A percentile compares a stretch with the other conserved stretches of the same genome.
phyloP scores from a whole-genome alignment of 1,140 invertebrate species.

The Thaumatotibia leucotreta region DNA sequence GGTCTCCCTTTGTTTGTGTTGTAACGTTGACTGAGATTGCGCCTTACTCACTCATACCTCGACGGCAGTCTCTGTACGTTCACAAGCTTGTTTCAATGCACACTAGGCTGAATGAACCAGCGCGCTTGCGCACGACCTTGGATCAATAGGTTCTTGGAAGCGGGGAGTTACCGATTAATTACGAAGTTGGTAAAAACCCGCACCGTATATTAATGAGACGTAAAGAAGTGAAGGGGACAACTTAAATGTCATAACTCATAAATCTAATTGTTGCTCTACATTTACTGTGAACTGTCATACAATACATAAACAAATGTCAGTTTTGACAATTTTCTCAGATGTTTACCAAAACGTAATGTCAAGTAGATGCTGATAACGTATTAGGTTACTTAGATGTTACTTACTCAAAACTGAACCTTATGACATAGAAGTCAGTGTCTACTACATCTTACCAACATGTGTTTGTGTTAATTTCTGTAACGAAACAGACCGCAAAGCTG shows the following conservation, averaged over 20 bases:
- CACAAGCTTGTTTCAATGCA: conserved; percentile 11
- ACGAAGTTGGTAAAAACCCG: conserved; percentile 1
- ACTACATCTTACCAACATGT: no score
- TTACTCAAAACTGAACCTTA: background rate
- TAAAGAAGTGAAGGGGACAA: conserved; percentile 5
- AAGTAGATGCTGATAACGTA: background rate
- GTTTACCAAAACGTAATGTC: background rate
- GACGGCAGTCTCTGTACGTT: background rate
- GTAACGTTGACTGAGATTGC: background rate
- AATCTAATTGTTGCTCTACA: background rate
- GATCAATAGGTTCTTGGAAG: conserved; percentile 1
- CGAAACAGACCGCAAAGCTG: no score
- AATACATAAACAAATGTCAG: no score
- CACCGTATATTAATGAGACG: background rate
- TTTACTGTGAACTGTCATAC: no score
- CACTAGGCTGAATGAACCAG: conserved; percentile 9
- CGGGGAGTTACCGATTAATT: conserved; percentile 5
- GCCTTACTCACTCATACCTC: background rate
- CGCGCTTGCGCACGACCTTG: conserved; percentile 1
- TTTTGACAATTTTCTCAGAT: background rate
- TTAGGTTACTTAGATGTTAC: background rate
- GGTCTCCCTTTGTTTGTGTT: conserved; percentile 4
- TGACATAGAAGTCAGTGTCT: no score
- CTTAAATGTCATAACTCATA: no score
- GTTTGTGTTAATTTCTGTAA: background rate